Base-by-base conservation (phyloP, 2,797 vertebrate species). In the Gymnothorax reevesii region DNA sequence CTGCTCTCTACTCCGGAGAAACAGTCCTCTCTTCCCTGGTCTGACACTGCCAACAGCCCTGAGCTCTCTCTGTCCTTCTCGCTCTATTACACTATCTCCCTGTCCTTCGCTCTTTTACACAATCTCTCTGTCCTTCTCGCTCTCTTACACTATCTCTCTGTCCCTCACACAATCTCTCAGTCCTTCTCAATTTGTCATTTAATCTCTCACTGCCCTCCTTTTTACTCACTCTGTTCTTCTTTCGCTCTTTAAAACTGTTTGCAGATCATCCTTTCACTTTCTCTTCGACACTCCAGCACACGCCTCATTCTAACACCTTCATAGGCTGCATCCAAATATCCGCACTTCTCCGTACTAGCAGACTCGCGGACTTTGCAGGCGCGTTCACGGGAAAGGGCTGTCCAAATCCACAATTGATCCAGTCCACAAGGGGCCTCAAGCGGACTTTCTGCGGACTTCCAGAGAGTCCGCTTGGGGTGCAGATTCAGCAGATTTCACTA, bases 11-110 rank as follows among this genome's bases (percentile, higher is more conserved):
- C 89, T 88, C 94, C 7, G 96, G 96, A 79, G 95, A 96, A 88
- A 95, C 95, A 89, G 94, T 94, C 6, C 88, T 96, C 33, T 94
- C 95, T 0, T 95, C 96, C 25, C 93, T 96, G 91, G 96, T 96
- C 91, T 97, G 95, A 85, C 92, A 82, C 79, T 9, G 57, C 79
- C 82, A 52, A 64, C 49, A 79, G 84, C 85, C 27, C 64, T 42
- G 33, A 42, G 33, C 33, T 59, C 79, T 83, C 77, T 66, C 9
- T 59, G 20, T 71, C 33, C 71, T 33, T 1, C 17, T 22, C 9
- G 60, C 75, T 12, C 55, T 79, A 82, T 77, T 57, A 69, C 22
- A 20, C 69, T 42, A 42, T 42, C 57, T 69, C 83, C 54, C 75
- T 73, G 3, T 73, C 25, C 7, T 15, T 42, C 75, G 20, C 42